Conservation (phyloP, 2,888 invertebrate species). For the Enchytraeus crypticus region DNA sequence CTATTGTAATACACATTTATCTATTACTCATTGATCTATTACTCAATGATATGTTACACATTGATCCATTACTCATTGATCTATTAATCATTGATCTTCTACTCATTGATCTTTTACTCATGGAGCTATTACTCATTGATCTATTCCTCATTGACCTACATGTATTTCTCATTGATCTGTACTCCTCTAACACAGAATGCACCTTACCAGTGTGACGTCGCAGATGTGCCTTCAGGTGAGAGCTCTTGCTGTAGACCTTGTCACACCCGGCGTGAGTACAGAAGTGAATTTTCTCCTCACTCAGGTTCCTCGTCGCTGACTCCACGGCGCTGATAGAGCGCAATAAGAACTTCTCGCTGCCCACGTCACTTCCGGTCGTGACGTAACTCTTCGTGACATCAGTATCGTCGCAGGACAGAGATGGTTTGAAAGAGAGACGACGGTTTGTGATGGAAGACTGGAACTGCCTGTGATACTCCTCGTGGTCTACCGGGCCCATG, state of each 20-base stretch:
- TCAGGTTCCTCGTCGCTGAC: not conserved
- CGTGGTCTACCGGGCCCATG: not conserved
- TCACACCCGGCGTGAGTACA: conserved; percentile 58
- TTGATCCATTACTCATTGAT: no score
- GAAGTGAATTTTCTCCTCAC: conserved; percentile 58
- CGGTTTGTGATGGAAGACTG: no score
- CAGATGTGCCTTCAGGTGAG: conserved; percentile 89
- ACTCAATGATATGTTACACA: no score
- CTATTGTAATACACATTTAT: no score
- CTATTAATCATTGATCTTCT: no score
- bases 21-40: no score
- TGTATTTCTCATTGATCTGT: no score
- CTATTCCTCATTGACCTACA: no score
- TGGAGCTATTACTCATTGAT: no score
- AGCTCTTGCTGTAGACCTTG: conserved; percentile 94
- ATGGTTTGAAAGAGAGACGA: not conserved
- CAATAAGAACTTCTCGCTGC: not conserved
- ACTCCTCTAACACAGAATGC: no score
- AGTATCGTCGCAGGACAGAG: not conserved
- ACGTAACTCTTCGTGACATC: not conserved
- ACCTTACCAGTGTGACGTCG: conserved; percentile 71
- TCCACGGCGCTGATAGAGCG: not conserved
- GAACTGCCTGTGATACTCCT: not conserved
- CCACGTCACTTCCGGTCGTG: not conserved
- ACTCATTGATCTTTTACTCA: no score